phyloP scores from a whole-genome alignment of 2,113 vertebrate species.

The Haemorhous mexicanus region DNA sequence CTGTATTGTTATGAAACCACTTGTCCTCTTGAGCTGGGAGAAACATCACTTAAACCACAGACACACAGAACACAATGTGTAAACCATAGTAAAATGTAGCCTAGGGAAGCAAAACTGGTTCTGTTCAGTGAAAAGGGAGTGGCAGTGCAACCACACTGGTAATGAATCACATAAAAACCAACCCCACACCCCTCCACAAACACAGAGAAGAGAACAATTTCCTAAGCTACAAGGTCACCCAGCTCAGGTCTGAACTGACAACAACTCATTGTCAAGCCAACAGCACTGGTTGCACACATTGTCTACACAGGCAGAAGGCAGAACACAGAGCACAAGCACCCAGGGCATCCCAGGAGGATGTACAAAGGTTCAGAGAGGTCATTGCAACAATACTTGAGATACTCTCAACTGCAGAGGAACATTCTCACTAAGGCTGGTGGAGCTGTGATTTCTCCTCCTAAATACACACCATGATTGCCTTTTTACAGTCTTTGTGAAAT shows the following conservation, averaged over 20 bases:
- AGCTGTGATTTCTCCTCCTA: not conserved
- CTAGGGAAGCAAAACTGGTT: conserved; percentile 28
- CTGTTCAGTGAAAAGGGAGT: conserved; percentile 26
- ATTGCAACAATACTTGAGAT: not conserved
- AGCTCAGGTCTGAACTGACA: not conserved
- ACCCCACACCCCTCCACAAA: not conserved
- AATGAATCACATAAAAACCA: not conserved
- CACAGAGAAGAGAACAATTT: not conserved
- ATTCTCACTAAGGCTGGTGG: not conserved
- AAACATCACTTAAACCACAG: not conserved
- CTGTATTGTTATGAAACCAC: not conserved
- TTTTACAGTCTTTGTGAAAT: not conserved
- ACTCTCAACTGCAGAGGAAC: not conserved
- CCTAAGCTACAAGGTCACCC: not conserved
- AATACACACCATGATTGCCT: not conserved
- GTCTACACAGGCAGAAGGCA: not conserved
- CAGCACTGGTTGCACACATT: too few species aligned
- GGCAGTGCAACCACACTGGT: not conserved
- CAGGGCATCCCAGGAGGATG: not conserved
- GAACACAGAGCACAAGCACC: rapidly evolving
- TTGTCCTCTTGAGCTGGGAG: not conserved
- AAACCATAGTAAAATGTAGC: not conserved
- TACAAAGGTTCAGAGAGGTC: not conserved
- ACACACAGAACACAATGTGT: not conserved
- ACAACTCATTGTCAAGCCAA: not conserved